phyloP scores from a whole-genome alignment of 1,140 invertebrate genomes.

The Saxidomus purpurata region DNA sequence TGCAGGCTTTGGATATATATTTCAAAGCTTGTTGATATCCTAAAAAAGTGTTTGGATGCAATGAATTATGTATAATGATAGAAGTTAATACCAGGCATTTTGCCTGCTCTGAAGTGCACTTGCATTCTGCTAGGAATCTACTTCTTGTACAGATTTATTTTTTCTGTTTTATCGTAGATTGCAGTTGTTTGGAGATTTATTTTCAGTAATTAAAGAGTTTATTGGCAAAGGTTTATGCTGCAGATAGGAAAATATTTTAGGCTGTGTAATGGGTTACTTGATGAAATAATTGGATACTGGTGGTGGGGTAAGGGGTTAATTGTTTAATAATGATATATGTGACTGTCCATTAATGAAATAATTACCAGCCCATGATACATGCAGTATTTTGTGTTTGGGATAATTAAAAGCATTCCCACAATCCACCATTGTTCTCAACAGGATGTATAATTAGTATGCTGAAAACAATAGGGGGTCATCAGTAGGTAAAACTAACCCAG shows the following conservation, averaged over 20 bases:
- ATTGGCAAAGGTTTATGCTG: not conserved
- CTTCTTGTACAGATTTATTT: no score
- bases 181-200: not conserved
- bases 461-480: slow-evolving; percentile 9
- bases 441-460: not conserved
- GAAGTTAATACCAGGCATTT: no score
- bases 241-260: not conserved
- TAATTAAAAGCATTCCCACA: not conserved
- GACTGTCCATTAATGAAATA: not conserved
- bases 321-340: not conserved
- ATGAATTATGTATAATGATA: no score
- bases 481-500: not conserved
- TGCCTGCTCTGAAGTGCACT: no score
- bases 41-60: no score
- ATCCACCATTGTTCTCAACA: not conserved
- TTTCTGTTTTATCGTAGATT: not conserved
- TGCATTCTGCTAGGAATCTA: no score
- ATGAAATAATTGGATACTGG: not conserved
- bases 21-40: no score
- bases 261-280: no score
- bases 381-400: not conserved
- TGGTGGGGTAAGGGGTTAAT: not conserved
- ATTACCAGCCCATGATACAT: not conserved
- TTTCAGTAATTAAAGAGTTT: not conserved
- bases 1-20: no score